Evolutionary conservation across 2,888 invertebrate species (phyloP).

Genomic region (Uropetala carovei): DNA sequence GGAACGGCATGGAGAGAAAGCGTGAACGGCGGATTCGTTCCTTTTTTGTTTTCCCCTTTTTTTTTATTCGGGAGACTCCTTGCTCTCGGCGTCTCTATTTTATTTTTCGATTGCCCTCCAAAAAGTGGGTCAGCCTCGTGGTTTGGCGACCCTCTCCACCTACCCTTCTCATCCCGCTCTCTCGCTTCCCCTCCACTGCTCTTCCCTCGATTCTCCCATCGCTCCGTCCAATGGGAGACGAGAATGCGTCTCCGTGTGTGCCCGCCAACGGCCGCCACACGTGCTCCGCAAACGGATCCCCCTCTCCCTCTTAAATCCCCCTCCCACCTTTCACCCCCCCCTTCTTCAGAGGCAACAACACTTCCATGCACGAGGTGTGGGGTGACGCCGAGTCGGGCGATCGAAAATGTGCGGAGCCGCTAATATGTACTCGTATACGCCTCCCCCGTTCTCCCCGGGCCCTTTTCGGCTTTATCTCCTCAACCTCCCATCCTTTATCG

Average conservation of each 20-base stretch:
- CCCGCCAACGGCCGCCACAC: constrained; percentile 17
- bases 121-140: constrained; percentile 28
- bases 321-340: no score
- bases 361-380: not conserved
- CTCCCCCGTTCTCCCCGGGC: not conserved
- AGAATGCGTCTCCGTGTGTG: not conserved
- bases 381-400: not conserved
- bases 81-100: not conserved
- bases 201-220: not conserved
- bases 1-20: not conserved
- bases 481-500: no score
- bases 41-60: not conserved
- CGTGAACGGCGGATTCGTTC: not conserved
- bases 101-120: constrained; percentile 32
- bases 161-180: not conserved
- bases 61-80: not conserved
- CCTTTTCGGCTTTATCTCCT: no score
- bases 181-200: no score
- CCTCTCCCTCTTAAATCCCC: not conserved
- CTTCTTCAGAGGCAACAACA: not conserved
- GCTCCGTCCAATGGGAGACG: not conserved
- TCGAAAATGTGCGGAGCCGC: constrained; percentile 13
- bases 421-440: not conserved
- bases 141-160: constrained; percentile 22
- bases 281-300: constrained; percentile 13